Conservation (phyloP, 2,888 invertebrate species). For the Helobdella robusta region DNA sequence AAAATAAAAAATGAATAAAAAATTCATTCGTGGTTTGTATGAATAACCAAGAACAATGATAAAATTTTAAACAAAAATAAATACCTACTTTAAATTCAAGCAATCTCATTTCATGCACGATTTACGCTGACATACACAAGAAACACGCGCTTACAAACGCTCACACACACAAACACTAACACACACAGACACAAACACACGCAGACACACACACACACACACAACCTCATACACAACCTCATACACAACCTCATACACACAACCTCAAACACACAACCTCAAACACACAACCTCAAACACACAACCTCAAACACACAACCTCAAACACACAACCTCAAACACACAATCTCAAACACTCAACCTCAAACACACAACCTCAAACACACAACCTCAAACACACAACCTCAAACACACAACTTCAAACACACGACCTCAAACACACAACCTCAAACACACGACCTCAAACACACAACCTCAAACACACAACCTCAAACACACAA, state of each 20-base stretch:
- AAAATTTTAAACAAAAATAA: too few relatives aligned
- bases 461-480: neutral
- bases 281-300: neutral
- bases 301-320: neutral
- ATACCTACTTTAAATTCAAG: too few relatives aligned
- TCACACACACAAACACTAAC: constrained; percentile 15
- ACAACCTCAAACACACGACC: neutral
- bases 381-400: constrained; percentile 20
- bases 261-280: neutral
- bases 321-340: neutral
- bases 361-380: constrained; percentile 5
- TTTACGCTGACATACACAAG: too few relatives aligned
- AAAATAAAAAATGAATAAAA: too few relatives aligned
- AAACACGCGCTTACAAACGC: constrained; percentile 5
- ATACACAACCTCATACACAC: constrained; percentile 14
- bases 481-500: neutral
- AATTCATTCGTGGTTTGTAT: too few relatives aligned
- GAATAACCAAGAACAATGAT: too few relatives aligned
- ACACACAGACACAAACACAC: constrained; percentile 17
- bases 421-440: neutral
- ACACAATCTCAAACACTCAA: neutral
- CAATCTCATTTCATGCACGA: too few relatives aligned
- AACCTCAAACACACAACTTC: constrained; percentile 6
- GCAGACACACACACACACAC: constrained; percentile 17
- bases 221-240: constrained; percentile 7